Evolutionary conservation across 2,888 invertebrate species (phyloP), one percentile per base, ranked within the genome.

Genomic region (Latrodectus elegans): DNA sequence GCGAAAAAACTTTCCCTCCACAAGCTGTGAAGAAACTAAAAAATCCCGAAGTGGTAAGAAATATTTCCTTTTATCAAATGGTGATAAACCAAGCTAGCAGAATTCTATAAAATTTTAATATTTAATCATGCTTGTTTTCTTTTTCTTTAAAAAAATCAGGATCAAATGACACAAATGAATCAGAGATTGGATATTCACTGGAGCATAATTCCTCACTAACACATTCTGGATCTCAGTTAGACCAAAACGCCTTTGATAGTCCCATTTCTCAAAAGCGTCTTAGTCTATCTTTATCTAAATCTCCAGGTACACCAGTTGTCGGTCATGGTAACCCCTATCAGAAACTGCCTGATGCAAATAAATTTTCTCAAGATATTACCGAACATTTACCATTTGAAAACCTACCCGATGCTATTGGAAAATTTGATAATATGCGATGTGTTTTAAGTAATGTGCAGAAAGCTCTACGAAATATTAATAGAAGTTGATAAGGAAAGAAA

Each of bases 361-460:
- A 96, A 89, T 98, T 97, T 92, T 94, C 96, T 14, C 95, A 95
- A 91, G 95, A 96, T 91, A 96, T 98, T 73, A 96, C 96, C 91
- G 97, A 97, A 91, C 95, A 98, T 71, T 95, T 97, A 38, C 95
- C 96, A 91, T 98, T 96, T 92, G 97, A 98, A 93, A 98, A 98
- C 92, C 93, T 98, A 87, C 97, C 98, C 0, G 96, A 97, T 91
- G 95, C 97, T 0, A 96, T 95, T 1, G 98, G 98, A 73, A 96
- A 95, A 92, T 98, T 96, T 92, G 95, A 96, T 91, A 94, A 96
- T 92, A 96, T 98, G 94, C 94, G 95, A 91, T 94, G 92, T 78
- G 92, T 97, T 10, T 80, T 92, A 22, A 88, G 89, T 11, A 90
- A 90, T 90, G 91, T 92, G 14, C 89, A 91, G 67, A 89, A 90